phyloP scores from a whole-genome alignment of 2,113 vertebrate species.

The Pundamilia nyererei region DNA sequence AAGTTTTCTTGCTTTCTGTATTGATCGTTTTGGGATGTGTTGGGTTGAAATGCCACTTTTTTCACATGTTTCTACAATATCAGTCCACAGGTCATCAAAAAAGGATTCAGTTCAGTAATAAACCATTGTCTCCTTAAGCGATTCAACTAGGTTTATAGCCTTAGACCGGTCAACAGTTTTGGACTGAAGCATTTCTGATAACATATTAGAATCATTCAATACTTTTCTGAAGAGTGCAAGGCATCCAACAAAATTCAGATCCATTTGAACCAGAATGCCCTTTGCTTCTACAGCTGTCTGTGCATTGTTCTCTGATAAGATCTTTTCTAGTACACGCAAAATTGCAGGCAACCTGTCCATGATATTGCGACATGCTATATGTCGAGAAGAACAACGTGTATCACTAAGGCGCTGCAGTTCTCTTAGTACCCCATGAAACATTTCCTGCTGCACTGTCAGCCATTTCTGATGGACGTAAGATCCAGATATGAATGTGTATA shows the following conservation, averaged over 20 bases:
- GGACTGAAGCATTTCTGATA: too few species aligned
- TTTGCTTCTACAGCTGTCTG: background rate
- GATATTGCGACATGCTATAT: background rate
- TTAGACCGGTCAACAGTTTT: too few species aligned
- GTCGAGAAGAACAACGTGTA: background rate
- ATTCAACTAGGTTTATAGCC: too few species aligned
- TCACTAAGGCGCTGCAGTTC: background rate
- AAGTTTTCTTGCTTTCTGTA: background rate
- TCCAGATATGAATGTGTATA: background rate
- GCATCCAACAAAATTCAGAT: background rate
- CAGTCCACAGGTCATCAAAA: background rate
- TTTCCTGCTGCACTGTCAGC: background rate
- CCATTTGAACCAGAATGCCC: background rate
- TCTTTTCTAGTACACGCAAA: background rate
- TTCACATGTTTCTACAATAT: background rate
- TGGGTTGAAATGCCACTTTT: background rate
- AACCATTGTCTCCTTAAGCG: background rate
- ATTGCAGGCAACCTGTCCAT: background rate
- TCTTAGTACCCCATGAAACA: background rate
- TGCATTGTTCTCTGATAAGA: background rate
- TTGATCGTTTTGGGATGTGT: background rate
- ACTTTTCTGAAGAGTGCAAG: background rate
- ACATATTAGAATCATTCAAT: background rate
- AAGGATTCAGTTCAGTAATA: background rate
- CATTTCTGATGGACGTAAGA: background rate